Evolutionary conservation across 2,113 vertebrate genomes (phyloP).

Genomic region (Calidris pugnax): DNA sequence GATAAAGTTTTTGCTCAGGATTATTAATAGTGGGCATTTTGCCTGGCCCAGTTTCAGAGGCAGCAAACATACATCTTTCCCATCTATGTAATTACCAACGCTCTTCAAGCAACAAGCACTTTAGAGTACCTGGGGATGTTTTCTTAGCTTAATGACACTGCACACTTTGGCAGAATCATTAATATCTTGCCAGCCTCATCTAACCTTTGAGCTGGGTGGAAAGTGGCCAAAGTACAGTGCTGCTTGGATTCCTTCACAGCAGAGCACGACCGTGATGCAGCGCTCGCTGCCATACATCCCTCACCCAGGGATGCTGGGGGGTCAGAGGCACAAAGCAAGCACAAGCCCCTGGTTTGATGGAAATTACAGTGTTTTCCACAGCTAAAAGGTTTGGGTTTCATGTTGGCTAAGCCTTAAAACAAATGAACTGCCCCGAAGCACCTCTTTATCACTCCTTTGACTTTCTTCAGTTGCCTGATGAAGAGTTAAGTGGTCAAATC

Average conservation of each 20-base stretch:
- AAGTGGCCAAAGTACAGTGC: slow-evolving; percentile 12
- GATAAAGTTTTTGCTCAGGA: neutral
- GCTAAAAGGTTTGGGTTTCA: neutral
- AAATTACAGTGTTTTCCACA: neutral
- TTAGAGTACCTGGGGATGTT: neutral
- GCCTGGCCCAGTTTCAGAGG: neutral
- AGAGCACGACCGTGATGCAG: neutral
- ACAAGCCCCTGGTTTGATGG: neutral
- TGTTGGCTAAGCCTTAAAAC: neutral
- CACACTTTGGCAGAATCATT: neutral
- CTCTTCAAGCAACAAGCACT: neutral
- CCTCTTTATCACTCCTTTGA: accelerated
- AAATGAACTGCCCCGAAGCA: accelerated
- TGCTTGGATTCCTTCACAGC: neutral
- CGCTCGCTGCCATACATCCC: neutral
- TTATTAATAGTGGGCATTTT: neutral
- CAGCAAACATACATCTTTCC: neutral
- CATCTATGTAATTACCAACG: neutral
- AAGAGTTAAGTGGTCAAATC: neutral
- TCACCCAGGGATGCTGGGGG: neutral
- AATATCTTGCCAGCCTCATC: neutral
- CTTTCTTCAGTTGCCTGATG: neutral
- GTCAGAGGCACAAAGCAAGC: neutral
- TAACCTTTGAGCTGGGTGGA: slow-evolving; percentile 65
- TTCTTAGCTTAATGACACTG: neutral